Conservation (phyloP, 2,797 vertebrate species). For the Mallotus villosus region DNA sequence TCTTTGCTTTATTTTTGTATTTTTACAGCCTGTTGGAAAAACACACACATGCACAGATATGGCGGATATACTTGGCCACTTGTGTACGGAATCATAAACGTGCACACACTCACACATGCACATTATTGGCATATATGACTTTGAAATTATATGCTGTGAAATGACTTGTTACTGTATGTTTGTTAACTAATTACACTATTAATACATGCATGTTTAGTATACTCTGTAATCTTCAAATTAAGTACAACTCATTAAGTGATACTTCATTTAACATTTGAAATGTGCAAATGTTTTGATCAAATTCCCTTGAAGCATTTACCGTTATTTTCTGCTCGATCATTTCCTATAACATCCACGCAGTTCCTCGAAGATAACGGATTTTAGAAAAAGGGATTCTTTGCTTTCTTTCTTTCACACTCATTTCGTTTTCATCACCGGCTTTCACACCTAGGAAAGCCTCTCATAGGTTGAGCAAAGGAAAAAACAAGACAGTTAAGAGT, state of each 20-base stretch:
- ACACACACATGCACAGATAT: neutral
- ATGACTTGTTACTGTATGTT: neutral
- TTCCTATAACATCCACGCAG: constrained; percentile 15
- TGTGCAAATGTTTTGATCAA: no score
- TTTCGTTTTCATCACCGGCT: constrained; percentile 6
- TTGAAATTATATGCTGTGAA: neutral
- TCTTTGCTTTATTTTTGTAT: constrained; percentile 61
- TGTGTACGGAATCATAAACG: neutral
- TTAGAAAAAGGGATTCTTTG: constrained; percentile 4
- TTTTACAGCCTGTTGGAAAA: neutral
- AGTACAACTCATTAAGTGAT: no score
- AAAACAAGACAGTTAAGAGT: constrained; percentile 50
- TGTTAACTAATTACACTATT: neutral
- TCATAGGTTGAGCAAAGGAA: constrained; percentile 48
- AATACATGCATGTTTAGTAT: neutral
- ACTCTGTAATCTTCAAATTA: neutral
- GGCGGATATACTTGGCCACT: neutral
- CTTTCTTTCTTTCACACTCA: constrained; percentile 50
- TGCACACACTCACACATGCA: neutral
- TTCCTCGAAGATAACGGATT: constrained; percentile 21
- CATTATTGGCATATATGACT: neutral
- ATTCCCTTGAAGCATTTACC: no score
- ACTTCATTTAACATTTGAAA: no score
- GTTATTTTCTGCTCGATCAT: neutral
- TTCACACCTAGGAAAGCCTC: no score